Conservation (phyloP, 2,888 invertebrate genomes). For the Teleogryllus oceanicus region DNA sequence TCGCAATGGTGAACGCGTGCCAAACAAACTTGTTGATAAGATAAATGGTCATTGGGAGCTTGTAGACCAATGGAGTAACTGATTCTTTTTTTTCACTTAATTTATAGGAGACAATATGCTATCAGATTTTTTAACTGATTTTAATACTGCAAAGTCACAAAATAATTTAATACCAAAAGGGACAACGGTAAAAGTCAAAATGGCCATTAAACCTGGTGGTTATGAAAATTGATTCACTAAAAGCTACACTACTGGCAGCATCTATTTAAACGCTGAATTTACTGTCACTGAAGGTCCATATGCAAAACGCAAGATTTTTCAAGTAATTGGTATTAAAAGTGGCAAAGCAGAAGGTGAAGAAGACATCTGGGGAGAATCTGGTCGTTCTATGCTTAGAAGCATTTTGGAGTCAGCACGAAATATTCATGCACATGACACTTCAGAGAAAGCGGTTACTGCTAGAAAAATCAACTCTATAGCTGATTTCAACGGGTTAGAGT, state of each 20-base stretch:
- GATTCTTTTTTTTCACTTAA: neutral
- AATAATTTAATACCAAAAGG: too few species aligned
- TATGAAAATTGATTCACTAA: slow-evolving; percentile 22
- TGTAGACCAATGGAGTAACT: neutral
- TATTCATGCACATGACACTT: slow-evolving; percentile 4
- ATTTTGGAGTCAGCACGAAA: neutral
- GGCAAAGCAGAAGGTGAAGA: slow-evolving; percentile 19
- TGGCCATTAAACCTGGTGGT: slow-evolving; percentile 18
- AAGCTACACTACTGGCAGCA: slow-evolving; percentile 19
- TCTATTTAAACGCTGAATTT: slow-evolving; percentile 21
- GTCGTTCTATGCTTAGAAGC: slow-evolving; percentile 7
- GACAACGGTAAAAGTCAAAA: too few species aligned
- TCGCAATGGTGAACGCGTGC: neutral
- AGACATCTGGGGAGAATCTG: slow-evolving; percentile 21
- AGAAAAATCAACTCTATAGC: slow-evolving; percentile 20
- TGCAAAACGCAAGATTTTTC: slow-evolving; percentile 24
- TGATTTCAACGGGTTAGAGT: neutral
- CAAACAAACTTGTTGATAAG: slow-evolving; percentile 9
- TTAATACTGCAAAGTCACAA: too few species aligned
- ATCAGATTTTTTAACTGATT: neutral
- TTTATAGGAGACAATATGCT: neutral
- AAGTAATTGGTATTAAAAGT: neutral
- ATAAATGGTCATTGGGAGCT: neutral
- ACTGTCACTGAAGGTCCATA: slow-evolving; percentile 20
- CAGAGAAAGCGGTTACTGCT: neutral